Percentiles rank a stretch among this genome's conserved stretches.
Evolutionary conservation across 2,797 vertebrate species (phyloP).

Genomic region (Scyliorhinus canicula): DNA sequence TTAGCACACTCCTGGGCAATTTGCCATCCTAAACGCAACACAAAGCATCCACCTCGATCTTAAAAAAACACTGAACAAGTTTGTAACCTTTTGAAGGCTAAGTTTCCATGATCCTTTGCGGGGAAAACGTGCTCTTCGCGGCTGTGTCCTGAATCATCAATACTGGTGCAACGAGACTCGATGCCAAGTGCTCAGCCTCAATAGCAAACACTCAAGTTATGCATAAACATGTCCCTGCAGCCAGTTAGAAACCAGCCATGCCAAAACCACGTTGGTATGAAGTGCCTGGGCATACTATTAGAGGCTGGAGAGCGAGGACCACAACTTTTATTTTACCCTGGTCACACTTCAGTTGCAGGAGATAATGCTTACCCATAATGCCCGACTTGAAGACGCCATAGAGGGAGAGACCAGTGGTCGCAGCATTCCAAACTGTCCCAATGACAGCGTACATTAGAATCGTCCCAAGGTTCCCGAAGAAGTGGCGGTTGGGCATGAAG

Average conservation of each 20-base stretch:
- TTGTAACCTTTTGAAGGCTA: neutral
- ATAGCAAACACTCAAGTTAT: neutral
- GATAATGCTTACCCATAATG: constrained; percentile 76
- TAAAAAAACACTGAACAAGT: neutral
- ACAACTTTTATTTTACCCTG: neutral
- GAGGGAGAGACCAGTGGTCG: constrained; percentile 75
- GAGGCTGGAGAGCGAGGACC: neutral
- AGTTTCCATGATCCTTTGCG: neutral
- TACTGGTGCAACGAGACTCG: neutral
- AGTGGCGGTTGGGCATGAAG: constrained; percentile 92
- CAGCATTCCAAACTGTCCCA: constrained; percentile 91
- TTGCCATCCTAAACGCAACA: no score
- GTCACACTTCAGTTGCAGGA: neutral
- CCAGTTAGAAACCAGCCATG: neutral
- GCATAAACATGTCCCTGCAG: neutral
- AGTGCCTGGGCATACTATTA: neutral
- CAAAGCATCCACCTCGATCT: no score
- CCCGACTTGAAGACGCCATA: constrained; percentile 80
- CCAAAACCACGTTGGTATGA: neutral
- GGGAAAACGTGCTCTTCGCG: neutral
- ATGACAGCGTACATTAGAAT: constrained; percentile 84
- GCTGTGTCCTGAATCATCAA: neutral
- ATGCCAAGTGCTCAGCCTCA: neutral
- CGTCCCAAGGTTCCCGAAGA: constrained; percentile 88
- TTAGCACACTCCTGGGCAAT: no score